phyloP scores from a whole-genome alignment of 2,888 invertebrate species.

The Drosophila trichaetosa region DNA sequence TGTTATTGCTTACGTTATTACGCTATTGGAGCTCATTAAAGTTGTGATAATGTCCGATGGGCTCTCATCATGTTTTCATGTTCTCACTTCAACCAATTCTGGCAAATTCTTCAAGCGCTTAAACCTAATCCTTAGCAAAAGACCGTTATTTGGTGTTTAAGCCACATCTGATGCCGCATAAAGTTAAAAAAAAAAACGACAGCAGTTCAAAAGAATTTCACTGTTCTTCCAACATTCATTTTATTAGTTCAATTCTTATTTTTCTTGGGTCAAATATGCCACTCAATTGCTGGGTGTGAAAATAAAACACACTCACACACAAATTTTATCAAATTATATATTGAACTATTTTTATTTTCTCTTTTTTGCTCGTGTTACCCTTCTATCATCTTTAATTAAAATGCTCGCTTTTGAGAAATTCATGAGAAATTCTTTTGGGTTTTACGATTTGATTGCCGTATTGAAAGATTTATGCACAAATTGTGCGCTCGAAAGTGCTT shows the following conservation, averaged over 20 bases:
- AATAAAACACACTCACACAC: slow-evolving; percentile 1
- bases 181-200: background rate
- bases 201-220: background rate
- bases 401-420: slow-evolving; percentile 28
- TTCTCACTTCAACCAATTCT: slow-evolving; percentile 44
- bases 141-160: slow-evolving; percentile 24
- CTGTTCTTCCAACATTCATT: background rate
- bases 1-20: slow-evolving; percentile 27
- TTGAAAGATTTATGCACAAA: slow-evolving; percentile 66
- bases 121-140: slow-evolving; percentile 42
- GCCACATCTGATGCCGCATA: background rate
- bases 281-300: slow-evolving; percentile 21
- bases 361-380: background rate
- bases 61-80: slow-evolving; percentile 28
- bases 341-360: slow-evolving; percentile 10
- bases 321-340: slow-evolving; percentile 6
- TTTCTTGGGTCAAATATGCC: slow-evolving; percentile 7
- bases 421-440: slow-evolving; percentile 45
- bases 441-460: slow-evolving; percentile 43
- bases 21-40: slow-evolving; percentile 70
- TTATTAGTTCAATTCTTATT: background rate
- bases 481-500: slow-evolving; percentile 26
- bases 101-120: slow-evolving; percentile 8
- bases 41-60: slow-evolving; percentile 70
- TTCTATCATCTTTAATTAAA: slow-evolving; percentile 48